Evolutionary conservation across 2,797 vertebrate species (phyloP).

Genomic region (Streptopelia turtur): DNA sequence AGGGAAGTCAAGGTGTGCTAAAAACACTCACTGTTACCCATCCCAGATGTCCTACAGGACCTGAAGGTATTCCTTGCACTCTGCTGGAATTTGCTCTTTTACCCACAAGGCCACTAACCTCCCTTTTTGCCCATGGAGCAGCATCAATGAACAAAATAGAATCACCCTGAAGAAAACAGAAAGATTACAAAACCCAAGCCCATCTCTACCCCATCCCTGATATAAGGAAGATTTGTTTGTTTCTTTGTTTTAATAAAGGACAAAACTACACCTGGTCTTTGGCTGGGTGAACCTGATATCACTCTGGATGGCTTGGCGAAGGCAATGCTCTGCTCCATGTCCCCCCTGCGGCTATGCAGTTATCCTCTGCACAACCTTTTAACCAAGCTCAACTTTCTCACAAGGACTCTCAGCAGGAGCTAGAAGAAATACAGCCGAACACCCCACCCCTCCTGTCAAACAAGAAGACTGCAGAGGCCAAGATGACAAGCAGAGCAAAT

Average conservation of each 20-base stretch:
- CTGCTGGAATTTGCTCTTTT: neutral
- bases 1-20: neutral
- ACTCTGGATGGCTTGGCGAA: neutral
- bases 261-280: neutral
- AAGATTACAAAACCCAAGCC: neutral
- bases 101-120: neutral
- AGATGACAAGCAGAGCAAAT: neutral
- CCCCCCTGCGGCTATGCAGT: neutral
- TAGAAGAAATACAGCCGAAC: neutral
- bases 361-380: neutral
- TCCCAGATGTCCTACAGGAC: neutral
- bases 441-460: neutral
- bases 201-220: neutral
- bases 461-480: neutral
- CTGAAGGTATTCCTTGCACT: neutral
- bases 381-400: neutral
- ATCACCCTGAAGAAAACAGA: neutral
- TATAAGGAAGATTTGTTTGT: neutral
- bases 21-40: neutral
- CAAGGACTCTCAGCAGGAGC: neutral
- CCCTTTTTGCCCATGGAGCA: rapidly evolving
- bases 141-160: neutral
- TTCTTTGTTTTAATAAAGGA: neutral
- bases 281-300: neutral
- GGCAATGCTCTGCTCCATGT: rapidly evolving